Conservation (phyloP, 2,113 vertebrate genomes). For the Lonchura striata region DNA sequence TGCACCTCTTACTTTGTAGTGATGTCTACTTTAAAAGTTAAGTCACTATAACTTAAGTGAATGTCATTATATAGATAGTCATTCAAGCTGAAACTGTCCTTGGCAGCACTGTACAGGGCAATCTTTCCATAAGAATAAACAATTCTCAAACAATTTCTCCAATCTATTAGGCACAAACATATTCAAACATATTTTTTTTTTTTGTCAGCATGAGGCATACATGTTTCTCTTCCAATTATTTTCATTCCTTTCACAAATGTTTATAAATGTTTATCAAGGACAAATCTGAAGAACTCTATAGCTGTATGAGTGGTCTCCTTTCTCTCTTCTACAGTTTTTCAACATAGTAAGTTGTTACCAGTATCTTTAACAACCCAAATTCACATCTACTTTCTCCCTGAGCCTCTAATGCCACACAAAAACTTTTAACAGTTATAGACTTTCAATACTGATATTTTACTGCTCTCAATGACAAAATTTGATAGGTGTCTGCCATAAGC, state of each 20-base stretch:
- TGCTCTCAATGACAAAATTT: background rate
- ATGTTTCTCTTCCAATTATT: slow-evolving; percentile 39
- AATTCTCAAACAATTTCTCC: slow-evolving; percentile 34
- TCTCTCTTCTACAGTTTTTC: background rate
- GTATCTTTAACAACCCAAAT: background rate
- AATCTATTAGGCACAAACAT: slow-evolving; percentile 22
- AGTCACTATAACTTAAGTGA: slow-evolving; percentile 16
- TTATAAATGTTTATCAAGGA: slow-evolving; percentile 37
- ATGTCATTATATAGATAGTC: background rate
- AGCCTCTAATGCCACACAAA: slow-evolving; percentile 28
- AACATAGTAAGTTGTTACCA: background rate
- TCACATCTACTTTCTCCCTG: background rate
- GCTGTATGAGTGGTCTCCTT: background rate
- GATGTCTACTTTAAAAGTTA: slow-evolving; percentile 5
- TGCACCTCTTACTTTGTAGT: background rate
- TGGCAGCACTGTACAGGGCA: slow-evolving; percentile 35
- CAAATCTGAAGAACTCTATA: background rate
- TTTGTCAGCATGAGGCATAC: slow-evolving; percentile 22
- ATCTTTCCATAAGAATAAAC: slow-evolving; percentile 65
- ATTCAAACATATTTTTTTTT: background rate
- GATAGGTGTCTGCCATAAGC: background rate
- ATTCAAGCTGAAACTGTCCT: slow-evolving; percentile 65
- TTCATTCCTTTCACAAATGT: slow-evolving; percentile 13
- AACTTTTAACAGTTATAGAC: slow-evolving; percentile 24
- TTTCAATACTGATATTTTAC: slow-evolving; percentile 43